Evolutionary conservation across 2,888 invertebrate genomes (phyloP).

Genomic region (Cantharis flavilabris): DNA sequence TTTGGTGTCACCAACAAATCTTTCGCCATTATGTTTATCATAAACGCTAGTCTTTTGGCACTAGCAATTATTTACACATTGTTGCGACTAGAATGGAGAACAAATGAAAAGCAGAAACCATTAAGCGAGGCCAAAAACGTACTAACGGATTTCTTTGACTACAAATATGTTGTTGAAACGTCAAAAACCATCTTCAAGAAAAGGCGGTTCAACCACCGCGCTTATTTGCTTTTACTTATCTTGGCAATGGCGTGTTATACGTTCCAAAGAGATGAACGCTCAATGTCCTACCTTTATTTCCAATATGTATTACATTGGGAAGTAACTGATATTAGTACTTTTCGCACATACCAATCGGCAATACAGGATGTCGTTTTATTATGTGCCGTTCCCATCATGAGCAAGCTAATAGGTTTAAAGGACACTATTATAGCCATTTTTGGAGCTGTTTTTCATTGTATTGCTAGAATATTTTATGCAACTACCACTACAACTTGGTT

Average conservation of each 20-base stretch:
- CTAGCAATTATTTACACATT: conserved; percentile 68
- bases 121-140: conserved; percentile 62
- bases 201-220: conserved; percentile 62
- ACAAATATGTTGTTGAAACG: conserved; percentile 68
- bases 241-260: conserved; percentile 78
- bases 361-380: conserved; percentile 74
- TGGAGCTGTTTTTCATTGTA: conserved; percentile 71
- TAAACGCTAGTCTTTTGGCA: conserved; percentile 67
- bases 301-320: conserved; percentile 75
- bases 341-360: conserved; percentile 70
- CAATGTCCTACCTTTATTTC: conserved; percentile 76
- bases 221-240: conserved; percentile 71
- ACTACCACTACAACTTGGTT: conserved; percentile 60
- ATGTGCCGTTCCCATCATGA: conserved; percentile 72
- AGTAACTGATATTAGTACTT: conserved; percentile 69
- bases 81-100: conserved; percentile 72
- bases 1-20: conserved; percentile 67
- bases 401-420: conserved; percentile 66
- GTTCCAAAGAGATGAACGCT: conserved; percentile 82
- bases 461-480: conserved; percentile 71
- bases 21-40: conserved; percentile 73
- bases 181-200: conserved; percentile 64
- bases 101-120: conserved; percentile 66
- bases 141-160: conserved; percentile 73
- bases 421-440: conserved; percentile 77